phyloP scores from a whole-genome alignment of 2,113 vertebrate genomes.

The Tachuris rubrigastra region DNA sequence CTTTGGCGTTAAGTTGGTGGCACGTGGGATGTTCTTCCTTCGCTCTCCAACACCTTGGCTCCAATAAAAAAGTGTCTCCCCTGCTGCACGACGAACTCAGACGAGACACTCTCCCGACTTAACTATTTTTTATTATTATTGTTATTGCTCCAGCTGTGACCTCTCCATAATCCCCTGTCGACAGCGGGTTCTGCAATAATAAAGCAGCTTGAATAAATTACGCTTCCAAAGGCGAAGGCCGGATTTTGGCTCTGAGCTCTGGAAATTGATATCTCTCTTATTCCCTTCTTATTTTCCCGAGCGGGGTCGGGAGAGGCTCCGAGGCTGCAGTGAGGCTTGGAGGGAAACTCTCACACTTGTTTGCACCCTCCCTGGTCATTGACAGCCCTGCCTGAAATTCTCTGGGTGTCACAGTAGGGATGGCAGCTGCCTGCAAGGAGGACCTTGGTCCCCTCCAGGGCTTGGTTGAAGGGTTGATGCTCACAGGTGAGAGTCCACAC shows the following conservation, averaged over 20 bases:
- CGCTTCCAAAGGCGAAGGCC: slow-evolving; percentile 66
- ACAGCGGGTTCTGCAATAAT: slow-evolving; percentile 48
- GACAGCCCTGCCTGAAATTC: background rate
- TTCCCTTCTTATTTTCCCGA: slow-evolving; percentile 11
- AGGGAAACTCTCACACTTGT: background rate
- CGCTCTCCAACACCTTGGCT: background rate
- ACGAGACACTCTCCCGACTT: background rate
- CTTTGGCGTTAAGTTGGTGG: background rate
- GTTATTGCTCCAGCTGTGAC: slow-evolving; percentile 50
- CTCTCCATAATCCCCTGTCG: slow-evolving; percentile 59
- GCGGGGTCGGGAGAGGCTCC: rapidly evolving
- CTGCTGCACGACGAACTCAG: background rate
- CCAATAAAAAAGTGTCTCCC: background rate
- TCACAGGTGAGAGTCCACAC: rapidly evolving
- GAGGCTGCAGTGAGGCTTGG: background rate
- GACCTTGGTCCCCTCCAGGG: background rate
- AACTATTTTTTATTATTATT: slow-evolving; percentile 53
- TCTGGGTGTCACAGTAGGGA: background rate
- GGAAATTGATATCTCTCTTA: slow-evolving; percentile 66
- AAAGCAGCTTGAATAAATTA: slow-evolving; percentile 73
- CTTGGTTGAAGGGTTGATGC: background rate
- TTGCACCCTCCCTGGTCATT: background rate
- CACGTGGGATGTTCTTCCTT: background rate
- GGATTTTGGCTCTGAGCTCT: slow-evolving; percentile 63
- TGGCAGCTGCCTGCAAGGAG: background rate